A percentile compares a stretch with the other conserved stretches of the same genome.
These are phyloP conservation scores for Corapipo altera DNA, from an alignment of 2,113 vertebrate species.

Conservation along the genomic window DNA sequence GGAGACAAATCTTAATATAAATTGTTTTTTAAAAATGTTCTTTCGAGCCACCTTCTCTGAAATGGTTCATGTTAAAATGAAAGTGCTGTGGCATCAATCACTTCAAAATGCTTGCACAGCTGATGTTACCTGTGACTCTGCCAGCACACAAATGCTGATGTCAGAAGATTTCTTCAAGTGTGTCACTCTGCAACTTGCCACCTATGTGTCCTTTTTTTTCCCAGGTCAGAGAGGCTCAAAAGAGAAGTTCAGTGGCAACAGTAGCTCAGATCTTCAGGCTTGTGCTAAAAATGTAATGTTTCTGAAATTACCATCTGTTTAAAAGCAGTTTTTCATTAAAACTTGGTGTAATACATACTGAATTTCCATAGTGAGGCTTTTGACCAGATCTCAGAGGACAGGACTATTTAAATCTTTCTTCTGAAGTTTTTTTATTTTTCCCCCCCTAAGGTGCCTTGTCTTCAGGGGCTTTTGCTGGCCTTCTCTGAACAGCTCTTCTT, in stretches of 20 bases:
- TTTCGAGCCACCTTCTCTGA: background rate
- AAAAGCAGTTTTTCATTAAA: background rate
- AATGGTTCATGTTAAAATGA: background rate
- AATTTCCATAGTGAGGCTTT: background rate
- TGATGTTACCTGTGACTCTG: background rate
- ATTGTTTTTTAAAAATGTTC: background rate
- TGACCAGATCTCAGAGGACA: background rate
- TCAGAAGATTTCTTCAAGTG: background rate
- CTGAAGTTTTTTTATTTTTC: background rate
- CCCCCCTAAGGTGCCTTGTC: background rate
- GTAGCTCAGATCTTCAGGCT: rapidly evolving
- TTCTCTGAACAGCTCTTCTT: background rate
- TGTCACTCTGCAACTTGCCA: background rate
- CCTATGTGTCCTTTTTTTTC: rapidly evolving
- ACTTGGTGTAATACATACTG: background rate
- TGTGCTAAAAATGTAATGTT: background rate
- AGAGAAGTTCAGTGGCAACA: background rate
- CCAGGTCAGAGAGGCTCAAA: background rate
- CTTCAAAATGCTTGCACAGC: background rate
- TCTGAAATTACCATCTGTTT: background rate
- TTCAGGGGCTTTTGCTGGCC: background rate
- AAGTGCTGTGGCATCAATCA: background rate
- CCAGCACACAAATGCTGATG: background rate
- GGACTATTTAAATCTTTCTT: background rate
- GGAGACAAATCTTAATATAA: background rate